phyloP scores from a whole-genome alignment of 2,797 vertebrate species.

The Spheniscus humboldti region DNA sequence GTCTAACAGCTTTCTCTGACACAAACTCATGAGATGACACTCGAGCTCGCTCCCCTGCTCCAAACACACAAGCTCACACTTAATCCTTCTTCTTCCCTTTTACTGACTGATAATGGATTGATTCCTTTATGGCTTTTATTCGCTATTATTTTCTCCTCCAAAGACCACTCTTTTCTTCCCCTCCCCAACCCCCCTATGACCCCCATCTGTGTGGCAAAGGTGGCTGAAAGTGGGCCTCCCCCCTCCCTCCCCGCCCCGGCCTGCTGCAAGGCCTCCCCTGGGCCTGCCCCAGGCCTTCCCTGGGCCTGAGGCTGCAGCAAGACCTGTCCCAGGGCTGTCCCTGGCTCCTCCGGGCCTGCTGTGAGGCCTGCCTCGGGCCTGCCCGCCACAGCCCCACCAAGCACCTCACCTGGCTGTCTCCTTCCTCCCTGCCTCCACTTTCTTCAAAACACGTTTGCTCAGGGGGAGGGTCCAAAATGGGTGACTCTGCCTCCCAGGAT shows the following conservation, averaged over 20 bases:
- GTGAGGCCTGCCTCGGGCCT: accelerated
- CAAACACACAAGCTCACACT: background rate
- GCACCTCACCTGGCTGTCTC: accelerated
- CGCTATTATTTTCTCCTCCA: background rate
- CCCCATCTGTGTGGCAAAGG: accelerated
- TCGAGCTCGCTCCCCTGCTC: accelerated
- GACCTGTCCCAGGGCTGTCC: no score
- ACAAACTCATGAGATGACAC: background rate
- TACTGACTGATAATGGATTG: background rate
- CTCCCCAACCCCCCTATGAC: accelerated
- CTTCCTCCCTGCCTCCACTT: background rate
- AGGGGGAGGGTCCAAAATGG: background rate
- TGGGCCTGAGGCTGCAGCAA: accelerated
- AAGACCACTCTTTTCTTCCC: background rate
- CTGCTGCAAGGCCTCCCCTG: accelerated
- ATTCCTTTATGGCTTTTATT: background rate
- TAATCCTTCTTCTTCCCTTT: background rate
- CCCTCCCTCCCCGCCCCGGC: accelerated
- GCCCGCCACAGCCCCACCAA: accelerated
- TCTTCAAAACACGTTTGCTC: background rate
- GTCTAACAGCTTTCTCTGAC: background rate
- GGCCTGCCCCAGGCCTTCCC: background rate
- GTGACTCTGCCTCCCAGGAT: background rate
- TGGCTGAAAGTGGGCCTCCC: accelerated
- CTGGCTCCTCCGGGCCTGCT: accelerated